phyloP scores from a whole-genome alignment of 37 sponge, comb jelly and placozoan genomes.

The Diacarnus erythraeanus region DNA sequence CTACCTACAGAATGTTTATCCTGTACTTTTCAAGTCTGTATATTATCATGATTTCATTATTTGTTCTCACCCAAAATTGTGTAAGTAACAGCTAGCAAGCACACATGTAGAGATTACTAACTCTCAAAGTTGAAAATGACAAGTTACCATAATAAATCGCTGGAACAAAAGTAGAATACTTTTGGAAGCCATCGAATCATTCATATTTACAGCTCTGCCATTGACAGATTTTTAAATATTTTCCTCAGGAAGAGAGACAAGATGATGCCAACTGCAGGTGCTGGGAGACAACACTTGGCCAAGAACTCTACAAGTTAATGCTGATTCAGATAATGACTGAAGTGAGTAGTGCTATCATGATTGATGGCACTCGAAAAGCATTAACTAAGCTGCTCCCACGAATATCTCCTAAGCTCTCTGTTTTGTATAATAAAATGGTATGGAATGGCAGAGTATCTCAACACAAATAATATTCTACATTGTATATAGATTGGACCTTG shows the following conservation, averaged over 20 bases:
- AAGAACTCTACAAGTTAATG: slow-evolving; percentile 6
- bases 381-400: too few relatives aligned
- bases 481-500: slow-evolving; percentile 60
- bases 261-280: neutral
- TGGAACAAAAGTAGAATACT: too few relatives aligned
- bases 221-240: too few relatives aligned
- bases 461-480: too few relatives aligned
- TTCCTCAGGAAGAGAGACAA: neutral
- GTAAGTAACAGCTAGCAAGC: neutral
- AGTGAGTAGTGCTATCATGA: neutral
- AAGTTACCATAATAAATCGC: too few relatives aligned
- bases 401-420: too few relatives aligned
- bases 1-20: neutral
- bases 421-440: too few relatives aligned
- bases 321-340: neutral
- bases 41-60: neutral
- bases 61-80: neutral
- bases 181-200: neutral
- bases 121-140: too few relatives aligned
- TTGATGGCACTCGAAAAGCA: neutral
- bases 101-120: neutral
- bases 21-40: slow-evolving; percentile 10
- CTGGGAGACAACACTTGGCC: slow-evolving; percentile 4
- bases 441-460: too few relatives aligned
- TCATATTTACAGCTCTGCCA: too few relatives aligned